Evolutionary conservation across 2,888 invertebrate species (phyloP).

Genomic region (Tipula helvola): DNA sequence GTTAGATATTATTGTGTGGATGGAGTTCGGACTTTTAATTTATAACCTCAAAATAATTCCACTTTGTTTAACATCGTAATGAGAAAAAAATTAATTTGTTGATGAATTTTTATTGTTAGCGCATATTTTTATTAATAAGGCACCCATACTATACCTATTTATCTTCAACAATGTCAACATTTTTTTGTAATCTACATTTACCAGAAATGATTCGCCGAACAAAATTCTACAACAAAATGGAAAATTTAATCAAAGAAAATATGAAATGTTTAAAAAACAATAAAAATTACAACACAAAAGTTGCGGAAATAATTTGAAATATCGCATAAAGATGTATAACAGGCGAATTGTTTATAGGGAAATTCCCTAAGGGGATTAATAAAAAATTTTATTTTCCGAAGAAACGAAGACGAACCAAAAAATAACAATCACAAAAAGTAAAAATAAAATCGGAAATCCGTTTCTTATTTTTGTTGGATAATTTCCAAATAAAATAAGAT

Average conservation of each 20-base stretch:
- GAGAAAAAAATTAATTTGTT: neutral
- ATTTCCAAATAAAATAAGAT: neutral
- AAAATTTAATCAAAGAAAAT: neutral
- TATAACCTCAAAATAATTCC: neutral
- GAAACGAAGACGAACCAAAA: neutral
- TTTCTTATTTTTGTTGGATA: neutral
- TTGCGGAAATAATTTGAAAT: neutral
- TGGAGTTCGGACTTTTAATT: neutral
- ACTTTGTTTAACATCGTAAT: neutral
- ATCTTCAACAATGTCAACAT: neutral
- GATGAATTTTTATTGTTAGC: neutral
- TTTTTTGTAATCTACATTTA: neutral
- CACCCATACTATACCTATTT: too few relatives aligned
- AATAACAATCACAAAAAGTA: neutral
- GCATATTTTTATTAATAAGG: too few relatives aligned
- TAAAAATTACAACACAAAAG: neutral
- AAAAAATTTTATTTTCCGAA: neutral
- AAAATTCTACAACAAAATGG: neutral
- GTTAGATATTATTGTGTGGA: neutral
- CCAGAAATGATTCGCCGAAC: neutral
- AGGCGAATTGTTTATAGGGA: neutral
- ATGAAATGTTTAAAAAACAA: neutral
- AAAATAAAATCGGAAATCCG: neutral
- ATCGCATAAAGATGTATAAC: neutral
- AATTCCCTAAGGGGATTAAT: neutral